These are phyloP conservation scores for Xestia xanthographa DNA, from an alignment of 2,888 invertebrate species.

Conservation along the genomic window DNA sequence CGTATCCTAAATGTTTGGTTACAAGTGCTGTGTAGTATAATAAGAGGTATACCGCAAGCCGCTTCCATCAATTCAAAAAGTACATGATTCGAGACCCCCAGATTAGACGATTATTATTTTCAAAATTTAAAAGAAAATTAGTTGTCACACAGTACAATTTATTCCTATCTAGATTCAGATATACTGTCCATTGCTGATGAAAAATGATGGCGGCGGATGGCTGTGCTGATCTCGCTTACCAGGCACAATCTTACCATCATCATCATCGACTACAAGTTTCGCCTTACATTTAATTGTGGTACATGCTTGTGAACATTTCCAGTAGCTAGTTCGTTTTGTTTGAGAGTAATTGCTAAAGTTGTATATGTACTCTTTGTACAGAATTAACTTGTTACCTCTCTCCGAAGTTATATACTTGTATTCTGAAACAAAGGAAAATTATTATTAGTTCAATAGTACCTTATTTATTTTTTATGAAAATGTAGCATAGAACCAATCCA, in stretches of 20 bases:
- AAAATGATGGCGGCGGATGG: too few species aligned
- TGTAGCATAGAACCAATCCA: too few species aligned
- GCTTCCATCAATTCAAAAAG: too few species aligned
- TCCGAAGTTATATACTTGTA: conserved; percentile 19
- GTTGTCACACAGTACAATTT: too few species aligned
- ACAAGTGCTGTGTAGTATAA: too few species aligned
- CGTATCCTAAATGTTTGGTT: too few species aligned
- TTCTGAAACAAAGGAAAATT: conserved; percentile 27
- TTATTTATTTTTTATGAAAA: not conserved
- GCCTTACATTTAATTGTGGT: conserved; percentile 16
- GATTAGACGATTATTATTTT: too few species aligned
- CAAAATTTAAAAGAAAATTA: too few species aligned
- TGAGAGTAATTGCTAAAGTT: conserved; percentile 19
- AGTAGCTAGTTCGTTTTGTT: conserved; percentile 21
- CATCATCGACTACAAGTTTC: conserved; percentile 14
- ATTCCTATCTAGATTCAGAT: not conserved
- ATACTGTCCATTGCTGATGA: conserved; percentile 4
- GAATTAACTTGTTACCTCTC: conserved; percentile 24
- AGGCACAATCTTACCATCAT: conserved; percentile 12
- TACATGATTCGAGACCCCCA: too few species aligned
- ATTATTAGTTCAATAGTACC: not conserved
- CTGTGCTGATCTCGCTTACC: conserved; percentile 4
- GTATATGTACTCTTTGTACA: conserved; percentile 31
- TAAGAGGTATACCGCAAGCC: too few species aligned
- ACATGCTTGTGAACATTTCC: conserved; percentile 19